phyloP scores from a whole-genome alignment of 2,888 invertebrate species.

The Nomada lathburiana region DNA sequence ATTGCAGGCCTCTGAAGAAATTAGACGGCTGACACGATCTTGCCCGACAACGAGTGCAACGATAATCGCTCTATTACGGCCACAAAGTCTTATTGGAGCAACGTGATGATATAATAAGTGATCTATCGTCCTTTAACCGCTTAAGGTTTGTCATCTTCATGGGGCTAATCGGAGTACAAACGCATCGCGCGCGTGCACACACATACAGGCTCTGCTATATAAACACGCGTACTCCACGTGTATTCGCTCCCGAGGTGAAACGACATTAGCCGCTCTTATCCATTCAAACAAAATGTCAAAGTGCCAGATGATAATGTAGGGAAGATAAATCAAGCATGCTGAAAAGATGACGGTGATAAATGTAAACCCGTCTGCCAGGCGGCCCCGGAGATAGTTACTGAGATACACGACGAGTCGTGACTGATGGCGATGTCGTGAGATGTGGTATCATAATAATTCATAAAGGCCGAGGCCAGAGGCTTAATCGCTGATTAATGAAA shows the following conservation, averaged over 20 bases:
- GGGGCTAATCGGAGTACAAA: slow-evolving; percentile 34
- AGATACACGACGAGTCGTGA: slow-evolving; percentile 81
- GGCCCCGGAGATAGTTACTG: slow-evolving; percentile 78
- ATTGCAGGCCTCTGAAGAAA: background rate
- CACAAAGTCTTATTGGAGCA: too few species aligned
- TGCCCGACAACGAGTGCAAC: background rate
- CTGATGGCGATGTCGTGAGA: slow-evolving; percentile 84
- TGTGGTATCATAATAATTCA: slow-evolving; percentile 84
- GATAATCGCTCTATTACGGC: too few species aligned
- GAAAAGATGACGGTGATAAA: slow-evolving; percentile 84
- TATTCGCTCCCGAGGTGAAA: slow-evolving; percentile 58
- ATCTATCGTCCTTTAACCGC: slow-evolving; percentile 55
- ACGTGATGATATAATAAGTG: background rate
- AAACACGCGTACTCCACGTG: slow-evolving; percentile 48
- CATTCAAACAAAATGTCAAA: slow-evolving; percentile 84
- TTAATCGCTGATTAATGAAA: slow-evolving; percentile 84
- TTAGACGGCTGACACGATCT: background rate
- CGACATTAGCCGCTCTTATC: slow-evolving; percentile 80
- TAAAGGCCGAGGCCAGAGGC: slow-evolving; percentile 80
- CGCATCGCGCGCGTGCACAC: background rate
- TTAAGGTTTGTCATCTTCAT: slow-evolving; percentile 13
- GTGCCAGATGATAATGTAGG: slow-evolving; percentile 83
- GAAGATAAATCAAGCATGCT: slow-evolving; percentile 83
- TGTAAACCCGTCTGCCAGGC: slow-evolving; percentile 81
- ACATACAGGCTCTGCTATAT: slow-evolving; percentile 12